Percentiles rank a stretch among this genome's conserved stretches.
These are phyloP conservation scores for Proteles cristata DNA, from an alignment of 2,113 vertebrate genomes.

Conservation along the genomic window DNA sequence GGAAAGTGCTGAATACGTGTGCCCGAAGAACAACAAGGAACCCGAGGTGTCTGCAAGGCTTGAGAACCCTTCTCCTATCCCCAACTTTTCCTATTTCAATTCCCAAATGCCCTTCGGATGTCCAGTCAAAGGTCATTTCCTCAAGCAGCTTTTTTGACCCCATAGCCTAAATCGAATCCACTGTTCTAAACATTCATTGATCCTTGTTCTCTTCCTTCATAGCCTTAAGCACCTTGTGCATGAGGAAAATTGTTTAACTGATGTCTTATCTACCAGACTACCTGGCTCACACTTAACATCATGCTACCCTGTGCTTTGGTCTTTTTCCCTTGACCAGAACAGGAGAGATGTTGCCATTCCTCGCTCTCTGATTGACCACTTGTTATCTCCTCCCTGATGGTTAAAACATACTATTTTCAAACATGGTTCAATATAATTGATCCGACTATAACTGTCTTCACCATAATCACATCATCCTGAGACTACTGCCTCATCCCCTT, in stretches of 20 bases:
- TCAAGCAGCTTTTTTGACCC: neutral
- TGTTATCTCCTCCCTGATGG: neutral
- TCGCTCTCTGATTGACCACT: conserved; percentile 7
- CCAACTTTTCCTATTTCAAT: neutral
- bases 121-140: neutral
- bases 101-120: neutral
- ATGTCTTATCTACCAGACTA: neutral
- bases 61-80: neutral
- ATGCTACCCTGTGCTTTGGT: neutral
- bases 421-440: conserved; percentile 22
- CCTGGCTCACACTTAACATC: neutral
- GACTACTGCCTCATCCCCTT: neutral
- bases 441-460: neutral
- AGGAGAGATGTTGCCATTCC: neutral
- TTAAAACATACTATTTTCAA: conserved; percentile 48
- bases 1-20: neutral
- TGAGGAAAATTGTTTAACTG: neutral
- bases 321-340: neutral
- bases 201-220: neutral
- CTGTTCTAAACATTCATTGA: neutral
- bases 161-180: neutral
- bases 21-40: neutral
- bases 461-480: neutral
- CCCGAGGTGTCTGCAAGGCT: neutral
- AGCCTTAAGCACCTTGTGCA: neutral